Evolutionary conservation across 2,797 vertebrate genomes (phyloP).

Genomic region (Megaceryle alcyon): DNA sequence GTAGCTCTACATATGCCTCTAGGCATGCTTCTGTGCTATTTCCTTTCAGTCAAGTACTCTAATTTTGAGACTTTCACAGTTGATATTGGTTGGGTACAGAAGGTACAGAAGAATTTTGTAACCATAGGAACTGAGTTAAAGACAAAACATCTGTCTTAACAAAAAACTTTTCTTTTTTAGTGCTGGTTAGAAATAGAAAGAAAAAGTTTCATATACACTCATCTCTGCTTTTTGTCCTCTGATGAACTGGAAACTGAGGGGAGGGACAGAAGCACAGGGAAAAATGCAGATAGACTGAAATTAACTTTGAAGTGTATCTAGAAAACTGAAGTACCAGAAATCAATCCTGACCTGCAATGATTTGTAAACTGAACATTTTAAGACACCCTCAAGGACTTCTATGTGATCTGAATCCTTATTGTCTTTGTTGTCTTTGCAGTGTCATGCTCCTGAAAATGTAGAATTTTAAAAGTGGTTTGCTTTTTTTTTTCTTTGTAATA

Average conservation of each 20-base stretch:
- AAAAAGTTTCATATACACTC: background rate
- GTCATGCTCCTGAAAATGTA: background rate
- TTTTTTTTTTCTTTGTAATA: background rate
- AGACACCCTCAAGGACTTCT: rapidly evolving
- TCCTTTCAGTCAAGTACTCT: background rate
- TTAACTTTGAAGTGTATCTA: background rate
- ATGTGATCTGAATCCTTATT: background rate
- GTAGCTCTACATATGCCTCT: background rate
- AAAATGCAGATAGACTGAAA: background rate
- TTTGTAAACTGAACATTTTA: background rate
- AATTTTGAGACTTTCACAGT: conserved; percentile 24
- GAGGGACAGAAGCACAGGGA: background rate
- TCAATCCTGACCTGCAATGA: background rate
- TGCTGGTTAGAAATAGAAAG: background rate
- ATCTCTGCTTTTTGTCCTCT: background rate
- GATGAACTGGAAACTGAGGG: background rate
- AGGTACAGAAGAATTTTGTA: conserved; percentile 26
- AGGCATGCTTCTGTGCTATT: background rate
- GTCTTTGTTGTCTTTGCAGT: background rate
- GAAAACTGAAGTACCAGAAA: background rate
- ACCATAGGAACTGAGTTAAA: conserved; percentile 16
- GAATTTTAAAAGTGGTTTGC: background rate
- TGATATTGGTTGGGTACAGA: background rate
- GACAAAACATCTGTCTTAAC: conserved; percentile 25
- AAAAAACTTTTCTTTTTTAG: background rate